A percentile compares a stretch with the other conserved stretches of the same genome.
These are phyloP conservation scores for Tipula helvola DNA, from an alignment of 2,888 invertebrate species.

Conservation along the genomic window DNA sequence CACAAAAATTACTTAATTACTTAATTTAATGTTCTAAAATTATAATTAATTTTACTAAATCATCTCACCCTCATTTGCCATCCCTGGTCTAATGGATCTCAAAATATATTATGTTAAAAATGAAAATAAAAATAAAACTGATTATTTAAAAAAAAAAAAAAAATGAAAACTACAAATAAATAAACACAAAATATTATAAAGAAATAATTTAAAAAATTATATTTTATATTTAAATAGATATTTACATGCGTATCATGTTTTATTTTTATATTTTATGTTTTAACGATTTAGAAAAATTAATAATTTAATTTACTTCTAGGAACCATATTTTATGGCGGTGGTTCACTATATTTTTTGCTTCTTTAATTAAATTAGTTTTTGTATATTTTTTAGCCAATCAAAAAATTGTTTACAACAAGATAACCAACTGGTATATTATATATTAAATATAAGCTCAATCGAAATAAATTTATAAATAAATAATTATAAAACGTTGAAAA, in stretches of 20 bases:
- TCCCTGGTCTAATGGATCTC: constrained; percentile 8
- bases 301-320: background rate
- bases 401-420: background rate
- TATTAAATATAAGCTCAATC: background rate
- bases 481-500: background rate
- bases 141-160: background rate
- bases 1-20: background rate
- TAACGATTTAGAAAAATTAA: background rate
- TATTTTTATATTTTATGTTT: background rate
- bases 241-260: background rate
- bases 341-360: background rate
- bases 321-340: constrained; percentile 4
- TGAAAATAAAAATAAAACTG: background rate
- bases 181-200: background rate
- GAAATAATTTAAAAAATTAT: background rate
- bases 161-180: background rate
- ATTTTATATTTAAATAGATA: background rate
- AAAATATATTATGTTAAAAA: background rate
- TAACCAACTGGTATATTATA: background rate
- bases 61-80: background rate
- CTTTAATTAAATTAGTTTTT: background rate
- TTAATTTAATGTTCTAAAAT: background rate
- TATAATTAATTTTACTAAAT: background rate
- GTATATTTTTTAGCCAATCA: background rate
- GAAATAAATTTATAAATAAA: background rate